Base-by-base conservation (phyloP, 2,113 vertebrate genomes). In the Danionella cerebrum region DNA sequence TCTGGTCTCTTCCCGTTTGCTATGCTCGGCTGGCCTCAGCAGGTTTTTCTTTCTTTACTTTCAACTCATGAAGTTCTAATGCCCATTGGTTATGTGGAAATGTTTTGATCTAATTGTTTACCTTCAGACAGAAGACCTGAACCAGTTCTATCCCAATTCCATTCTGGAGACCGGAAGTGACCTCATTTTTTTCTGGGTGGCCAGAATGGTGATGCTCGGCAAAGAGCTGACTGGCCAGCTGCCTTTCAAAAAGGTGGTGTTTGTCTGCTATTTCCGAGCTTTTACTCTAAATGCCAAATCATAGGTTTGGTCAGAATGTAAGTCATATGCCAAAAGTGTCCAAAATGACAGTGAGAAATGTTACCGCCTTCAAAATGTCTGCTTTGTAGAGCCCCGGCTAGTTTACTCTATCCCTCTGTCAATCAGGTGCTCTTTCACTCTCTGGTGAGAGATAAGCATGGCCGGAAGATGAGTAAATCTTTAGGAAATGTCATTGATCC, bases 151-250 rank as follows among this genome's bases (percentile, higher is more conserved):
- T 76, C 94, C 94, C 0, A 93, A 89, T 67, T 90, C 89, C 0
- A 75, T 96, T 16, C 81, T 94, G 81, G 93, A 95, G 82, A 96
- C 93, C 0, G 94, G 94, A 69, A 94, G 90, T 16, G 94, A 96
- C 70, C 92, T 96, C 53, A 84, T 96, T 45, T 95, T 95, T 80
- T 96, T 96, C 78, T 96, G 93, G 93, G 94, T 95, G 18, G 93
- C 94, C 0, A 82, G 93, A 29, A 94, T 96, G 94, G 91, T 93
- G 13, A 95, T 95, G 93, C 76, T 96, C 0, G 92, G 91, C 33
- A 84, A 86, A 1, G 89, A 91, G 69, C 84, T 96, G 69, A 94
- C 92, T 0, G 91, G 90, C 42, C 86, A 87, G 69, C 76, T 95
- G 14, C 93, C 93, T 5, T 96, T 96, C 70, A 87, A 79, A 78